Evolutionary conservation across 2,888 invertebrate species (phyloP).

Genomic region (Cheilosia urbana): DNA sequence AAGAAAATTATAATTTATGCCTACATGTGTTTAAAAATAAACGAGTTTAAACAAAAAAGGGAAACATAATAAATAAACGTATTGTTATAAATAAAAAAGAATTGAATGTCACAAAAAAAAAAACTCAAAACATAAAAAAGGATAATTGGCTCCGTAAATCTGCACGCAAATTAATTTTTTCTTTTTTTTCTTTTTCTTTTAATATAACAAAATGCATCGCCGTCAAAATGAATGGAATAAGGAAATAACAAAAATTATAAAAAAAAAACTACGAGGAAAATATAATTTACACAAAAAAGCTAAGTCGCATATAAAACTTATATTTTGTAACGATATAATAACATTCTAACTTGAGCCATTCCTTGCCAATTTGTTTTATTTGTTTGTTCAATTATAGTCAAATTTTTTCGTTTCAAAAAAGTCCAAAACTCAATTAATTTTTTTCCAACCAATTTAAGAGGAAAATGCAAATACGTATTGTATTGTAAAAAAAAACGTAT

Average conservation of each 20-base stretch:
- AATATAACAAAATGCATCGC: slow-evolving; percentile 43
- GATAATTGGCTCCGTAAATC: slow-evolving; percentile 68
- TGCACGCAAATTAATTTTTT: slow-evolving; percentile 22
- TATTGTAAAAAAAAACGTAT: slow-evolving; percentile 27
- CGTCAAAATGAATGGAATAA: slow-evolving; percentile 30
- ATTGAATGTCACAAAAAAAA: slow-evolving; percentile 55
- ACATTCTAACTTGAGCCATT: slow-evolving; percentile 78
- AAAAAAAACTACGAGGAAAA: slow-evolving; percentile 13
- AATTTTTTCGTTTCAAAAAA: slow-evolving; percentile 27
- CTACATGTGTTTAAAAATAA: slow-evolving; percentile 20
- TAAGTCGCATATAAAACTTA: slow-evolving; percentile 55
- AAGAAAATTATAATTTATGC: slow-evolving; percentile 30
- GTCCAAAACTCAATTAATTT: slow-evolving; percentile 4
- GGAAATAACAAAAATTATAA: slow-evolving; percentile 21
- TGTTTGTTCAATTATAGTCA: slow-evolving; percentile 22
- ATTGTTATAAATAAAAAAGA: slow-evolving; percentile 49
- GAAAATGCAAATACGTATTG: slow-evolving; percentile 35
- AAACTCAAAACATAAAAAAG: slow-evolving; percentile 36
- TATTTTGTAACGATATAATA: slow-evolving; percentile 74
- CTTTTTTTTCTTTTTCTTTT: slow-evolving; percentile 33
- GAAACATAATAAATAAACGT: slow-evolving; percentile 35
- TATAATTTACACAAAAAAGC: slow-evolving; percentile 19
- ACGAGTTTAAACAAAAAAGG: slow-evolving; percentile 47
- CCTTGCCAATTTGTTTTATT: slow-evolving; percentile 77
- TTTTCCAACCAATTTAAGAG: slow-evolving; percentile 3